Evolutionary conservation across 2,888 invertebrate genomes (phyloP).

Genomic region (Thymelicus lineola): DNA sequence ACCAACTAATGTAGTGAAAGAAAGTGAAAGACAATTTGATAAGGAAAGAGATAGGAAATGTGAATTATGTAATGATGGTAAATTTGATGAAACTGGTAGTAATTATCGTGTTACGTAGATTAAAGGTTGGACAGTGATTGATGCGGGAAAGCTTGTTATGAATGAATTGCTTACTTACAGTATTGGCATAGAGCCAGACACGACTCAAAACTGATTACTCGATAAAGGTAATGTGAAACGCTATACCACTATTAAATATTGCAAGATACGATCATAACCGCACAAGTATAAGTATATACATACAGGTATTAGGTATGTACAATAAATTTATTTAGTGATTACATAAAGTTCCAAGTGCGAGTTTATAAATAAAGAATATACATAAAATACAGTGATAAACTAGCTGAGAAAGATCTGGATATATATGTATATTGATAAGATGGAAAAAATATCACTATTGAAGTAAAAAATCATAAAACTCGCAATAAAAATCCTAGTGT

Average conservation of each 20-base stretch:
- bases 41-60: constrained; percentile 5
- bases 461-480: not conserved
- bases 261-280: not conserved
- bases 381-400: no score
- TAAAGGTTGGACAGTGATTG: constrained; percentile 58
- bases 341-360: not conserved
- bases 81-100: constrained; percentile 39
- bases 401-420: no score
- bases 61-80: constrained; percentile 8
- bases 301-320: no score
- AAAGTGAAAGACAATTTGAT: not conserved
- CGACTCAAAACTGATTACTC: constrained; percentile 19
- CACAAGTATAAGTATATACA: no score
- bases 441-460: no score
- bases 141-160: constrained; percentile 54
- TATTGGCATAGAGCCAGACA: constrained; percentile 55
- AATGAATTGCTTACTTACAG: constrained; percentile 48
- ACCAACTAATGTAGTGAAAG: not conserved
- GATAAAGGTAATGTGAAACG: constrained; percentile 37
- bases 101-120: constrained; percentile 44
- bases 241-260: constrained; percentile 10
- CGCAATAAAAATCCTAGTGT: not conserved
- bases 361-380: no score
- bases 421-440: not conserved
- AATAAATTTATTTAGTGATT: not conserved